These are phyloP conservation scores for Tetramorium simillimum DNA, from an alignment of 1,140 invertebrate species.

Conservation along the genomic window DNA sequence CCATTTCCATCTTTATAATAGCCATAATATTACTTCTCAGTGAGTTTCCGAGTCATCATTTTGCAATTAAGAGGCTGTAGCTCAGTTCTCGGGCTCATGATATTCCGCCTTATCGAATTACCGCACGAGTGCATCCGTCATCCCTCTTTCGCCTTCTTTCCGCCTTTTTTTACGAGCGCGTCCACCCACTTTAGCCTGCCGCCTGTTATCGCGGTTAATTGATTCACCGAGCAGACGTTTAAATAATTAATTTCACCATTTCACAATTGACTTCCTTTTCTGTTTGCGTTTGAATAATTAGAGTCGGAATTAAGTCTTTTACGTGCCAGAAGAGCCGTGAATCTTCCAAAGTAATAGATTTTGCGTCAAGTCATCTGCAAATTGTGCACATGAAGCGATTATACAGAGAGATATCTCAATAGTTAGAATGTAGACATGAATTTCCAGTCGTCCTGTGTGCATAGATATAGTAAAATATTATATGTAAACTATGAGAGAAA, in stretches of 20 bases:
- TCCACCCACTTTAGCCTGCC: neutral
- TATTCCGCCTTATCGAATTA: slow-evolving; percentile 37
- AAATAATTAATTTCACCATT: slow-evolving; percentile 51
- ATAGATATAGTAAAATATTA: neutral
- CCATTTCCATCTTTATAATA: slow-evolving; percentile 17
- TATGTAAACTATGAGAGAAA: neutral
- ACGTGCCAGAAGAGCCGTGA: neutral
- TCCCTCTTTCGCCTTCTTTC: neutral
- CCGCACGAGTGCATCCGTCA: slow-evolving; percentile 5
- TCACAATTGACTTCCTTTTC: slow-evolving; percentile 9
- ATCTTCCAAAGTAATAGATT: slow-evolving; percentile 15
- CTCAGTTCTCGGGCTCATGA: neutral
- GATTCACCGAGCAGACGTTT: slow-evolving; percentile 36
- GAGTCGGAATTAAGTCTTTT: neutral
- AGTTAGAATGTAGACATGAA: neutral
- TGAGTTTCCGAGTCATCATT: slow-evolving; percentile 16
- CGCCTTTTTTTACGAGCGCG: neutral
- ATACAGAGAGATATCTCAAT: neutral
- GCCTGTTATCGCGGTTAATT: slow-evolving; percentile 38
- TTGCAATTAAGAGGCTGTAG: slow-evolving; percentile 29
- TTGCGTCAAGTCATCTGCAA: neutral
- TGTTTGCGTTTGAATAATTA: slow-evolving; percentile 34
- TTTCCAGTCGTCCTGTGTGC: neutral
- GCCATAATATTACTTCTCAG: slow-evolving; percentile 16
- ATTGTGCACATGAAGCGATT: neutral